Percentiles rank a stretch among this genome's conserved stretches.
These are phyloP conservation scores for Drosophila monieri DNA, from an alignment of 2,888 invertebrate species.

Conservation along the genomic window DNA sequence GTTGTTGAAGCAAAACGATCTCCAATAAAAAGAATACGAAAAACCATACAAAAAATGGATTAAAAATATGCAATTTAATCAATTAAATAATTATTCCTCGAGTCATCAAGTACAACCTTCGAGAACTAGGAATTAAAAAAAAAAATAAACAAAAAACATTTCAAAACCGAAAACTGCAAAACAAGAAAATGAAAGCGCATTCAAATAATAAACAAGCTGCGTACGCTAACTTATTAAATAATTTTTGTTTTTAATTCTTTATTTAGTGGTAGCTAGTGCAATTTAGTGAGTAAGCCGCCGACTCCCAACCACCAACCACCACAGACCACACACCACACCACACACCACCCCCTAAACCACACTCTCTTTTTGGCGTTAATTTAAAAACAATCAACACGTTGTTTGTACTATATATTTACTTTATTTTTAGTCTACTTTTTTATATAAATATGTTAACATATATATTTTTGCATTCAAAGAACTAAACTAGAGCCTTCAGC, in stretches of 20 bases:
- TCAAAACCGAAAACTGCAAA: constrained; percentile 19
- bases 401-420: constrained; percentile 61
- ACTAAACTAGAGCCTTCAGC: constrained; percentile 24
- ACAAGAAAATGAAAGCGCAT: constrained; percentile 32
- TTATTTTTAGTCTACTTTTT: constrained; percentile 64
- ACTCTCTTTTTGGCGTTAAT: constrained; percentile 63
- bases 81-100: constrained; percentile 40
- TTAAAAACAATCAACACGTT: constrained; percentile 40
- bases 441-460: constrained; percentile 38
- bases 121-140: constrained; percentile 28
- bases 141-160: constrained; percentile 13
- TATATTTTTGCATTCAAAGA: constrained; percentile 47
- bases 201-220: constrained; percentile 52
- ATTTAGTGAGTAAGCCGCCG: constrained; percentile 78
- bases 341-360: constrained; percentile 13
- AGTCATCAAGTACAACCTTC: constrained; percentile 28
- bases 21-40: constrained; percentile 55
- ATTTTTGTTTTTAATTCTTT: constrained; percentile 80
- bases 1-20: constrained; percentile 61
- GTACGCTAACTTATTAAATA: constrained; percentile 74
- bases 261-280: constrained; percentile 83
- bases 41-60: constrained; percentile 45
- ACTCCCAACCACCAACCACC: constrained; percentile 7
- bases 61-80: constrained; percentile 30
- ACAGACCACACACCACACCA: background rate